Evolutionary conservation across 2,888 invertebrate species (phyloP).

Genomic region (Cosmia pyralina): DNA sequence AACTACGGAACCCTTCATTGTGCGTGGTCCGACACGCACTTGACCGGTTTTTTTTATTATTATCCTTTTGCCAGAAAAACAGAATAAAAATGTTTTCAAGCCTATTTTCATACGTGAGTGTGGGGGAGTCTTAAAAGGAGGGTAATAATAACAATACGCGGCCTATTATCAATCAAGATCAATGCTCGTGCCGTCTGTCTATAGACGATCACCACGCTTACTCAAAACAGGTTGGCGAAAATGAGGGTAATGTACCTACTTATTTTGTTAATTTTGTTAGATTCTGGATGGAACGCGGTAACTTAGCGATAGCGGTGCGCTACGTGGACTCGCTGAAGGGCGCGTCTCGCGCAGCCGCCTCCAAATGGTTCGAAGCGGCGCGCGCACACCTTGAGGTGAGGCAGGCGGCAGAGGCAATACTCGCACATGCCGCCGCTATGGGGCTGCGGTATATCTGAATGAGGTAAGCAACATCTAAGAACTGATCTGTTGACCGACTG

Average conservation of each 20-base stretch:
- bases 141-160: neutral
- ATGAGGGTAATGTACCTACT: neutral
- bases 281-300: conserved; percentile 96
- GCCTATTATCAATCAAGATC: no score
- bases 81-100: neutral
- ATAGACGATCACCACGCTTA: no score
- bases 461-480: conserved; percentile 6
- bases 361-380: conserved; percentile 96
- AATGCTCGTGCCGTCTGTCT: no score
- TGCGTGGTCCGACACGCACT: no score
- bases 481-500: no score
- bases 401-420: conserved; percentile 96
- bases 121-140: neutral
- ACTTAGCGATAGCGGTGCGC: conserved; percentile 95
- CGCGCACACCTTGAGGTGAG: conserved; percentile 95
- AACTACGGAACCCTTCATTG: no score
- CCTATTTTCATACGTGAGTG: neutral
- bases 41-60: no score
- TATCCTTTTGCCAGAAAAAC: neutral
- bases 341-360: conserved; percentile 95
- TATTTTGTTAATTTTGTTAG: conserved; percentile 80
- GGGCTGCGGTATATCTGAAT: conserved; percentile 87
- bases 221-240: neutral
- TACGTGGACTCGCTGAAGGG: conserved; percentile 97
- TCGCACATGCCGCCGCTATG: conserved; percentile 96